Evolutionary conservation across 1,140 invertebrate genomes (phyloP), one percentile per base, ranked within the genome.

Genomic region (Cotesia vestalis): DNA sequence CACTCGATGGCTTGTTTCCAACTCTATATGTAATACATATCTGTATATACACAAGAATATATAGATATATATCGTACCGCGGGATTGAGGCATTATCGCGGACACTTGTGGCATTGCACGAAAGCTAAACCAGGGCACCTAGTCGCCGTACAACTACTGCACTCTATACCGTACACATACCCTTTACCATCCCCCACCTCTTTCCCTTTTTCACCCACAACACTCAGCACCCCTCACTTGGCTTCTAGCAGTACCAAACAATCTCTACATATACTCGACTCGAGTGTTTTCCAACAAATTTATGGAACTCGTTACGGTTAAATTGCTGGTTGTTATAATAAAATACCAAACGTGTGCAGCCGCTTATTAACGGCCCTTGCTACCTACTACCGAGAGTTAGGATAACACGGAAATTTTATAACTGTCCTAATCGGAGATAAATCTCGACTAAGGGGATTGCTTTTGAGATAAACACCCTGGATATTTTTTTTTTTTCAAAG

Each of bases 101-200:
- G 77, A 81, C 80, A 81, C 80, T 81, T 81, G 80, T 81, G 77
- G 80, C 79, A 73, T 73, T 72, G 68, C 64, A 67, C 72, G 55
- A 36, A 11, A 46, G 74, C 66, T 35, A 60, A 55, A 53, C n/a
- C 14, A 64, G 52, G 17, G 36, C 17, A 36, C 53, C 9, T 34
- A 34, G n/a, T 72, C 14, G 12, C 40, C 40, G 40, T 62, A 17
- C 40, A 17, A 17, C 40, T 46, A 46, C 40, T 46, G 11, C 6
- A 46, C 40, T 6, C 40, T 6, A 8, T 11, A 6, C 40, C 0
- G 2, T 46, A 46, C 3, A 6, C 11, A 46, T 11, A 6, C 20
- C 36, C 20, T 20, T 55, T 38, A 6, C 4, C 61, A 12, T 14
- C 61, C 35, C 17, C 66, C 3, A 35, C 53, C 17, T 53, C 3